Evolutionary conservation across 2,888 invertebrate species (phyloP).

Genomic region (Belgica antarctica): DNA sequence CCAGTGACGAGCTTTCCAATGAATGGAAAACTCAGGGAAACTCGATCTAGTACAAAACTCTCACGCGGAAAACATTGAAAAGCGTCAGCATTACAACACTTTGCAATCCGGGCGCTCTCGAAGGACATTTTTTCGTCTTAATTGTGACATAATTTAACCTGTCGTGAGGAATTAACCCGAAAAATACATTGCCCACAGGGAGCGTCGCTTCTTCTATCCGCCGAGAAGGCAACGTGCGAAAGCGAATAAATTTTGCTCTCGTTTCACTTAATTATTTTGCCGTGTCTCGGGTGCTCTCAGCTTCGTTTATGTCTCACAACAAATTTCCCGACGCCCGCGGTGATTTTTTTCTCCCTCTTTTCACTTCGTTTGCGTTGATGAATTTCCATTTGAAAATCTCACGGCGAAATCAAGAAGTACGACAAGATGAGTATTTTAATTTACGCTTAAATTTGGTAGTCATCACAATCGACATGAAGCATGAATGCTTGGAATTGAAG

Average conservation of each 20-base stretch:
- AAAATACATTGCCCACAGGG: background rate
- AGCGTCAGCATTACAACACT: too few species aligned
- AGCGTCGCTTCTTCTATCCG: background rate
- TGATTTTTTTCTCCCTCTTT: too few species aligned
- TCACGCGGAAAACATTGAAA: background rate
- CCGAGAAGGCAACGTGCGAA: background rate
- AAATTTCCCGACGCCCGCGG: background rate
- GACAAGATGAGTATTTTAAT: too few species aligned
- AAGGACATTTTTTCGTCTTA: conserved; percentile 15
- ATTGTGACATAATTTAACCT: conserved; percentile 31
- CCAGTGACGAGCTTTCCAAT: background rate
- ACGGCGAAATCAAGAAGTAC: too few species aligned
- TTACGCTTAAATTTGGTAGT: too few species aligned
- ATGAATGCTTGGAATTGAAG: too few species aligned
- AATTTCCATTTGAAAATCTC: too few species aligned
- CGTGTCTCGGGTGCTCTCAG: background rate
- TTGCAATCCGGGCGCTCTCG: background rate
- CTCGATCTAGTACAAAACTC: background rate
- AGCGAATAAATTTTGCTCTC: background rate
- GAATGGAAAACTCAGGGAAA: conserved; percentile 9
- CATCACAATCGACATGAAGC: too few species aligned
- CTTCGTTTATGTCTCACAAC: background rate
- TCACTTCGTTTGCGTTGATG: background rate
- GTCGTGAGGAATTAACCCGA: conserved; percentile 35
- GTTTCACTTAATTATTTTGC: conserved; percentile 7